phyloP scores from a whole-genome alignment of 2,888 invertebrate species.

The Lamellibrachia satsuma region DNA sequence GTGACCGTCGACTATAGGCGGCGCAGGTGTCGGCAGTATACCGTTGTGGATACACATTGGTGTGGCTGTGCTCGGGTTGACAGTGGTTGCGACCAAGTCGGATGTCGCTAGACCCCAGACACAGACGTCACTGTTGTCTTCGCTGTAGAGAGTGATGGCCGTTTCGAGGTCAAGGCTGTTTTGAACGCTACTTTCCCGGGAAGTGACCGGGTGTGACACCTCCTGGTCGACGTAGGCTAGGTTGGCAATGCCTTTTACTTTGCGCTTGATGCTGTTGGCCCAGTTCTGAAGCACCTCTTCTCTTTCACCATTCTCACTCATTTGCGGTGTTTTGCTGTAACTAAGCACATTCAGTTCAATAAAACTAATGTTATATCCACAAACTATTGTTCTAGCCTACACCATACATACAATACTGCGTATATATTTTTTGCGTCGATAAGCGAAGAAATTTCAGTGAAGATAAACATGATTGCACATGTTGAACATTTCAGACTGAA shows the following conservation, averaged over 20 bases:
- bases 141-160: background rate
- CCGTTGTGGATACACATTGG: slow-evolving; percentile 9
- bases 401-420: no score
- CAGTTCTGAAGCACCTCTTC: background rate
- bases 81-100: background rate
- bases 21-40: background rate
- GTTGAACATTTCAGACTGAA: no score
- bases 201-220: background rate
- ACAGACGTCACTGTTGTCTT: background rate
- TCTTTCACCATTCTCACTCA: background rate
- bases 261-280: background rate
- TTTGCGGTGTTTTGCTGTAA: background rate
- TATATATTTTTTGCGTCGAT: no score
- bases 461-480: no score
- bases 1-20: background rate
- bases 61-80: background rate
- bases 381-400: no score
- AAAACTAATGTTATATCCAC: no score
- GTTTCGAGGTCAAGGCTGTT: slow-evolving; percentile 1
- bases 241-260: background rate
- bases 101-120: background rate
- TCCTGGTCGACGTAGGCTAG: background rate
- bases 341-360: no score
- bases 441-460: no score
- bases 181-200: background rate